Evolutionary conservation across 2,888 invertebrate species (phyloP), one percentile per base, ranked within the genome.

Genomic region (Zhuqinia jingwanae): DNA sequence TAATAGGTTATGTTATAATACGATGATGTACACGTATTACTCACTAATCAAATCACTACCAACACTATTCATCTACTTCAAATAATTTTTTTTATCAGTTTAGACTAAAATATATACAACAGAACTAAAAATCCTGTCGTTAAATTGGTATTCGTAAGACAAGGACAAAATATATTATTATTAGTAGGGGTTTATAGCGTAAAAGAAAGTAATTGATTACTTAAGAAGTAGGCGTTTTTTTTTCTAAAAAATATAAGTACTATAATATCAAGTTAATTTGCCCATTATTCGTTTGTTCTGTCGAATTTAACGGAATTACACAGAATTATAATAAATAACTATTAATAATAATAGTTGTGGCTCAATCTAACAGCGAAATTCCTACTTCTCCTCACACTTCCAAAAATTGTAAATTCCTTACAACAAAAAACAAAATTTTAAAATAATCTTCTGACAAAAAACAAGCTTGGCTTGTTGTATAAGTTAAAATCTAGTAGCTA

Each of bases 1-100:
- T 58, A 58, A 10, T 58, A 58, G 58, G 5, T 8, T 58, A 58
- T 25, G n/a, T n/a, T n/a, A n/a, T n/a, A n/a, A n/a, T n/a, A n/a
- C n/a, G n/a, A n/a, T n/a, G n/a, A n/a, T n/a, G 58, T 58, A 58
- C 58, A 58, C 58, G 58, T 58, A 58, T 25, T 36, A 36, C 36
- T 36, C 36, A 36, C 36, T 36, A 36, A 36, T n/a, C n/a, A n/a
- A n/a, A n/a, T n/a, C 25, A 36, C 36, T 36, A 36, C 36, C 36
- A n/a, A 22, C 58, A 22, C 20, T 5, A 58, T 25, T 36, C 36
- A 58, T 58, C 58, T 25, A 58, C 58, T 58, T 58, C 25, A 58
- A 58, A 25, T 25, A 5, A 58, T 58, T 58, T 58, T 17, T n/a
- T 58, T 25, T 17, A 58, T 8, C 58, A 1, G 58, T 58, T 22